Percentiles rank a stretch among this genome's conserved stretches.
Evolutionary conservation across 1,140 invertebrate genomes (phyloP).

Genomic region (Pteromalus puparum): DNA sequence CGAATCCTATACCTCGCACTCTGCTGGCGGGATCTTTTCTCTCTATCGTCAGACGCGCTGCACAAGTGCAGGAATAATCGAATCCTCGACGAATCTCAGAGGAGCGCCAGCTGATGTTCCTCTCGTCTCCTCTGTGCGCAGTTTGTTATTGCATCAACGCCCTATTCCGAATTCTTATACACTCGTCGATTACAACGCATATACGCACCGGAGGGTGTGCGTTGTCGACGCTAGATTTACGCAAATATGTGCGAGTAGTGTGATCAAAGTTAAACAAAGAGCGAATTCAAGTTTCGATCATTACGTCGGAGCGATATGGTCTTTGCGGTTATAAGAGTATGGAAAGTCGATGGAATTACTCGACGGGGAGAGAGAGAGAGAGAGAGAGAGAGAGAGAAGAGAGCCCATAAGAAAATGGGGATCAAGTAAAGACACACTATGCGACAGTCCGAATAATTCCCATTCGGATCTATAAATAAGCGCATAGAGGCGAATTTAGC

Average conservation of each 20-base stretch:
- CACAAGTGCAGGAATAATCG: neutral
- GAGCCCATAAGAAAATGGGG: conserved; percentile 20
- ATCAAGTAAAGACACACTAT: conserved; percentile 11
- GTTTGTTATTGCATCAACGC: neutral
- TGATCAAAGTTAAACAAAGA: neutral
- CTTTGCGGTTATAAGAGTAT: neutral
- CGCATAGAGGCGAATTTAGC: neutral
- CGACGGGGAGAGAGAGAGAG: neutral
- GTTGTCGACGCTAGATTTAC: neutral
- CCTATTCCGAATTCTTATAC: neutral
- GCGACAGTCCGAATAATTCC: neutral
- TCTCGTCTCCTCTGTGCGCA: neutral
- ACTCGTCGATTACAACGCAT: neutral
- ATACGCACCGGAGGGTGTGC: too few relatives aligned
- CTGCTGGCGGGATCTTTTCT: neutral
- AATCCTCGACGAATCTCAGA: neutral
- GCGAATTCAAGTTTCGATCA: neutral
- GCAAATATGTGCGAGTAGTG: neutral
- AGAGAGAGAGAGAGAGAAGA: too few relatives aligned
- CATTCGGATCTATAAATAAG: conserved; percentile 24
- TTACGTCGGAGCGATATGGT: neutral
- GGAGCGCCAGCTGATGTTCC: neutral
- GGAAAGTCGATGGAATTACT: neutral
- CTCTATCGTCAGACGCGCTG: neutral
- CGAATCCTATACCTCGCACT: neutral